Evolutionary conservation across 2,113 vertebrate species (phyloP).

Genomic region (Climacteris rufus): DNA sequence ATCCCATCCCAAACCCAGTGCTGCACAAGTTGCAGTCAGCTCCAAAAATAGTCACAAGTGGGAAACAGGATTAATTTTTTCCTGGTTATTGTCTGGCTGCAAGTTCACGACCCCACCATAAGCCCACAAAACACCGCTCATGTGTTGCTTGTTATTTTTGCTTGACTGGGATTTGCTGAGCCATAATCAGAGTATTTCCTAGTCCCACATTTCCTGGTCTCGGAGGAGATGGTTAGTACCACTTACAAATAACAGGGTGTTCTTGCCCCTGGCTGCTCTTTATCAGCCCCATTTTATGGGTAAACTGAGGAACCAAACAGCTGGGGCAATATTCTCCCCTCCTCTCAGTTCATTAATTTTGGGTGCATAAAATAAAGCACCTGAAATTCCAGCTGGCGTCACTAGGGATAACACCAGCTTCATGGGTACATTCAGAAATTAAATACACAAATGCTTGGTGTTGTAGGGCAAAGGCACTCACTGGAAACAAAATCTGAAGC

Average conservation of each 20-base stretch:
- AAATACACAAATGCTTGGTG: neutral
- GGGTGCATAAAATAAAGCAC: neutral
- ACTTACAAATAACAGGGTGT: neutral
- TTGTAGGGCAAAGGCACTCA: neutral
- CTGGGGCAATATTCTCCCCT: neutral
- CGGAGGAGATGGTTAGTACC: neutral
- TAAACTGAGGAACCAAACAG: neutral
- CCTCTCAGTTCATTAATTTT: neutral
- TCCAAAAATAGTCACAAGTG: neutral
- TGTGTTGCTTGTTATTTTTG: constrained; percentile 56
- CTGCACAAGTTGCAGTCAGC: neutral
- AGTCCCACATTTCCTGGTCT: neutral
- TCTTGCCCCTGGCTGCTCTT: neutral
- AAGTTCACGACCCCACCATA: neutral
- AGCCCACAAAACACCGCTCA: constrained; percentile 5
- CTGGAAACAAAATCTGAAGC: neutral
- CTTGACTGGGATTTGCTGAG: constrained; percentile 40
- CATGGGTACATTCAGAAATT: neutral
- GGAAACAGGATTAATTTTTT: constrained; percentile 32
- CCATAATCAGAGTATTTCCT: constrained; percentile 43
- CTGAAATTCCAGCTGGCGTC: neutral
- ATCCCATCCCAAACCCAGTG: neutral
- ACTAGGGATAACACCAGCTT: neutral
- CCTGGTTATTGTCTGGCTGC: constrained; percentile 22
- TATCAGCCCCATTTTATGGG: neutral